Conservation (phyloP, 2,888 invertebrate species). For the Pammene aurita region DNA sequence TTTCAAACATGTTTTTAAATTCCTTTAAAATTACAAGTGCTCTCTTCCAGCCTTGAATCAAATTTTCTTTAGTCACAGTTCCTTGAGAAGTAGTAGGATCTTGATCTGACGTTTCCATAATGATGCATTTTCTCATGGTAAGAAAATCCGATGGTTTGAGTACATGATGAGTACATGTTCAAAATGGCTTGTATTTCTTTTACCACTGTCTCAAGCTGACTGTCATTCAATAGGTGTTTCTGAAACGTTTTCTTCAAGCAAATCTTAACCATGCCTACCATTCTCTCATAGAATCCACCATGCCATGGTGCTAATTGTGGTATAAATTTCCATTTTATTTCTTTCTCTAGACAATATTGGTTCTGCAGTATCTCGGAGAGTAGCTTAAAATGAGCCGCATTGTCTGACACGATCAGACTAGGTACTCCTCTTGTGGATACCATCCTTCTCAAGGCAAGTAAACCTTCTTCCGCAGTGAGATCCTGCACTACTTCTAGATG, state of each 20-base stretch:
- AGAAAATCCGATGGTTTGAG: slow-evolving; percentile 17
- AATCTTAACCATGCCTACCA: background rate
- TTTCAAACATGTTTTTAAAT: slow-evolving; percentile 16
- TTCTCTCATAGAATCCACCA: background rate
- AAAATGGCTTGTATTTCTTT: slow-evolving; percentile 20
- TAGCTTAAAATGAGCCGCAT: background rate
- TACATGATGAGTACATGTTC: slow-evolving; percentile 13
- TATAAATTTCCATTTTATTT: slow-evolving; percentile 1
- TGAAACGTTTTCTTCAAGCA: background rate
- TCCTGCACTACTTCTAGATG: slow-evolving; percentile 3
- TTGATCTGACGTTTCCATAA: background rate
- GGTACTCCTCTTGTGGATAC: background rate
- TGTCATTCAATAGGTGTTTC: slow-evolving; percentile 3
- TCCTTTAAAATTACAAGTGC: background rate
- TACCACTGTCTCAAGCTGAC: background rate
- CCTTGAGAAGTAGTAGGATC: background rate
- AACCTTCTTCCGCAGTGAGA: background rate
- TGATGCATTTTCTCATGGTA: slow-evolving; percentile 11
- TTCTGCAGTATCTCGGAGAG: background rate
- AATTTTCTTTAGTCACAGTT: background rate
- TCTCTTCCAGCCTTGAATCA: slow-evolving; percentile 18
- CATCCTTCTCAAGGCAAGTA: background rate
- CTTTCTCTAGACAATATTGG: slow-evolving; percentile 3
- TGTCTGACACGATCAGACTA: background rate
- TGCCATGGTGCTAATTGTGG: slow-evolving; percentile 15